phyloP scores from a whole-genome alignment of 2,888 invertebrate species.

The Selenia dentaria region DNA sequence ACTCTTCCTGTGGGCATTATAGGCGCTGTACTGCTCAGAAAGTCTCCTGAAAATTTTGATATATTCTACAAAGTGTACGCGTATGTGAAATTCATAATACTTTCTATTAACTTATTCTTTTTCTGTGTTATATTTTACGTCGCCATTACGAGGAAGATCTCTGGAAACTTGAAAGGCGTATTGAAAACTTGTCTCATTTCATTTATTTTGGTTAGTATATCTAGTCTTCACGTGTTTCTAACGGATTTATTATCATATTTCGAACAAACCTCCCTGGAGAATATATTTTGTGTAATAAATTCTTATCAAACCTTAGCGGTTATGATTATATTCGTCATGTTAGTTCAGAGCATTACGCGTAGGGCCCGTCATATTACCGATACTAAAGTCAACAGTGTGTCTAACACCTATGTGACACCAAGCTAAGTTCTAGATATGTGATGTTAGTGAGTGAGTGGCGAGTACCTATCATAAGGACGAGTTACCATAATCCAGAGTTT shows the following conservation, averaged over 20 bases:
- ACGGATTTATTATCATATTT: neutral
- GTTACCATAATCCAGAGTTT: too few relatives aligned
- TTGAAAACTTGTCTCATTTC: neutral
- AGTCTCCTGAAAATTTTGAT: neutral
- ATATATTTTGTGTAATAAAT: neutral
- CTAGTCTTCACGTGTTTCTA: neutral
- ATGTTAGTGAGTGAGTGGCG: too few relatives aligned
- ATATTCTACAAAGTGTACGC: neutral
- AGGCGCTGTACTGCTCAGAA: neutral
- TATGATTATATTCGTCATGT: neutral
- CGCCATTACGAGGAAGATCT: neutral
- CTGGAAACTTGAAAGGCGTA: neutral
- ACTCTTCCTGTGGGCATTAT: neutral
- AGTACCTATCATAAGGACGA: too few relatives aligned
- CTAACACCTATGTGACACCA: neutral
- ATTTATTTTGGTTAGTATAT: neutral
- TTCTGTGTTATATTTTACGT: neutral
- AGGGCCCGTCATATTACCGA: neutral
- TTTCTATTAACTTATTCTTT: neutral
- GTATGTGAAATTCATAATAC: neutral
- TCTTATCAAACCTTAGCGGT: neutral
- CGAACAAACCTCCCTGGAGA: neutral
- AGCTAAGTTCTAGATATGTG: too few relatives aligned
- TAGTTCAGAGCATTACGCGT: neutral
- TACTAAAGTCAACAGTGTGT: neutral